Evolutionary conservation across 2,113 vertebrate species (phyloP).

Genomic region (Spheniscus mendiculus): DNA sequence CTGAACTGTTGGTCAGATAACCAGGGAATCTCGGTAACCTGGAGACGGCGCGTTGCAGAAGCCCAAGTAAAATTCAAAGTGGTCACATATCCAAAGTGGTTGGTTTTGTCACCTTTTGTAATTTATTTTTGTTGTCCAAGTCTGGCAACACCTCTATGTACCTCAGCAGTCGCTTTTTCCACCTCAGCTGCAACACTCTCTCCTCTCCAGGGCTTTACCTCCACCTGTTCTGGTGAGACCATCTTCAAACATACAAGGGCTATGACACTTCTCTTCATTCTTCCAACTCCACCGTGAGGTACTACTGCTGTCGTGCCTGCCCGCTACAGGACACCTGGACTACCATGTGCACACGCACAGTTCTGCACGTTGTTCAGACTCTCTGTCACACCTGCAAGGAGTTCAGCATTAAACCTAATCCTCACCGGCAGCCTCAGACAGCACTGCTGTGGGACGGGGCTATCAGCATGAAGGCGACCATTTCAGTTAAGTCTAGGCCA

Average conservation of each 20-base stretch:
- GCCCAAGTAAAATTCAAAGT: not conserved
- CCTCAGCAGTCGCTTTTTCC: not conserved
- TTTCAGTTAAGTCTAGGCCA: not conserved
- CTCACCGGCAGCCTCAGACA: not conserved
- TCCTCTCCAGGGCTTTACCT: not conserved
- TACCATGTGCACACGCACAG: fast-evolving
- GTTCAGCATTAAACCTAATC: not conserved
- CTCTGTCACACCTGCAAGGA: not conserved
- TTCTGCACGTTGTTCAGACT: fast-evolving
- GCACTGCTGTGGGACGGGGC: fast-evolving
- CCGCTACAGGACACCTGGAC: fast-evolving
- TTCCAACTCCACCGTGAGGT: not conserved
- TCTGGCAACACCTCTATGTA: not conserved
- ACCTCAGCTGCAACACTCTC: not conserved
- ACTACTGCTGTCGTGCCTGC: fast-evolving
- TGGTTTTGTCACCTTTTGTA: not conserved
- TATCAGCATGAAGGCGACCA: fast-evolving
- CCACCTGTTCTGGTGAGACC: not conserved
- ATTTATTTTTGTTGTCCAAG: not conserved
- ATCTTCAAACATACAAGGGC: not conserved
- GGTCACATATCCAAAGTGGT: not conserved
- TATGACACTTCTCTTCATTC: not conserved
- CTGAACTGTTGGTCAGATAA: not conserved
- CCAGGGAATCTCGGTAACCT: not conserved
- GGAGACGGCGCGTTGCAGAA: fast-evolving